Percentiles rank a stretch among this genome's conserved stretches.
These are phyloP conservation scores for Bubo blakistoni DNA, from an alignment of 2,113 vertebrate genomes.

Conservation along the genomic window DNA sequence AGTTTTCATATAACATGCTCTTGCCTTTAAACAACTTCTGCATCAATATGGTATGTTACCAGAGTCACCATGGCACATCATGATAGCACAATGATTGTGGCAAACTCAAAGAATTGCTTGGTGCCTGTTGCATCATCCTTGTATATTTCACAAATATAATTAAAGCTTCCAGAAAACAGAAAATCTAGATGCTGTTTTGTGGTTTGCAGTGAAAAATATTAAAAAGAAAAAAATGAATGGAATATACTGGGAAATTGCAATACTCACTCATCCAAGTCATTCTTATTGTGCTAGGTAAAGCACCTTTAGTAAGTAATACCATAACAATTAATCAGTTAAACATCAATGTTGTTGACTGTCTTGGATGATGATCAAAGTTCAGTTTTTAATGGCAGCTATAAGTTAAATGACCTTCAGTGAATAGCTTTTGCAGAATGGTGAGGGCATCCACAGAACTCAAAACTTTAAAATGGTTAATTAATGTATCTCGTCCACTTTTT, in stretches of 20 bases:
- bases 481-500: slow-evolving; percentile 12
- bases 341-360: not conserved
- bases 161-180: not conserved
- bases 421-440: slow-evolving; percentile 39
- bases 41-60: slow-evolving; percentile 26
- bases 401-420: not conserved
- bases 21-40: slow-evolving; percentile 25
- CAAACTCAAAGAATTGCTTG: not conserved
- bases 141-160: slow-evolving; percentile 45
- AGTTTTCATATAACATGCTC: not conserved
- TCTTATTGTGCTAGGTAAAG: not conserved
- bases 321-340: not conserved
- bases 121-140: slow-evolving; percentile 26
- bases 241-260: not conserved
- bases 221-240: not conserved
- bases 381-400: not conserved
- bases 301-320: not conserved
- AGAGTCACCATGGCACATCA: not conserved
- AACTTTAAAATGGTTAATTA: slow-evolving; percentile 29
- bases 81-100: not conserved
- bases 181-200: not conserved
- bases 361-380: not conserved
- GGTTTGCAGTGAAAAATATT: not conserved
- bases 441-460: slow-evolving; percentile 7
- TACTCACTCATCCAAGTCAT: not conserved